Conservation (phyloP, 2,113 vertebrate genomes). For the Ciconia boyciana region DNA sequence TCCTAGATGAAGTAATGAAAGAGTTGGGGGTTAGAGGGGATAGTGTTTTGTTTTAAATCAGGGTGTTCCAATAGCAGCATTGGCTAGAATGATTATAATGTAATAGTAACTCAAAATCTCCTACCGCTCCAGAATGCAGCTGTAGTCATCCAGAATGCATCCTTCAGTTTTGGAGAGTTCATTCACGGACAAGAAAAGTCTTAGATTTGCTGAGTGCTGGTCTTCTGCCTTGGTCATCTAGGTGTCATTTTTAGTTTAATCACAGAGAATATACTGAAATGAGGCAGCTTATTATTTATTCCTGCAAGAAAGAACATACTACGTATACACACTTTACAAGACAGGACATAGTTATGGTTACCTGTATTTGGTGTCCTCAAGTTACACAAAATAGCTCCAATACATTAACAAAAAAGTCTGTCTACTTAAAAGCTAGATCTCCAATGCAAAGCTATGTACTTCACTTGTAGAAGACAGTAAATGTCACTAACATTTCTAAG, state of each 20-base stretch:
- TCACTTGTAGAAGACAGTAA: background rate
- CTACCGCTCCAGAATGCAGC: background rate
- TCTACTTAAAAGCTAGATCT: background rate
- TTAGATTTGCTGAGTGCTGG: background rate
- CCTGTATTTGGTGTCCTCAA: background rate
- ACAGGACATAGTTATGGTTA: background rate
- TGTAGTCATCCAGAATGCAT: background rate
- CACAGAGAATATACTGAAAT: constrained; percentile 18
- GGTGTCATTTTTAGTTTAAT: background rate
- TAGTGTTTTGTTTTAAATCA: background rate
- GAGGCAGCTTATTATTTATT: background rate
- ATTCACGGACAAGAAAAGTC: rapidly evolving
- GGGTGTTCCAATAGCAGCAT: background rate
- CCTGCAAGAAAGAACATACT: background rate
- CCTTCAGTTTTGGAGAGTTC: background rate
- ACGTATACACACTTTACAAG: background rate
- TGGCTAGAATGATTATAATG: background rate
- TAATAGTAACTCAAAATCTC: background rate
- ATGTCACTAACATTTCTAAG: background rate
- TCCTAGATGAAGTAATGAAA: background rate
- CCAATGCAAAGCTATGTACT: background rate
- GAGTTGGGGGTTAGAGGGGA: background rate
- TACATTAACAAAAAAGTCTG: background rate
- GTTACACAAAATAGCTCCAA: background rate
- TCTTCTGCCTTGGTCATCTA: background rate